Evolutionary conservation across 2,113 vertebrate genomes (phyloP).

Genomic region (Elanoides forficatus): DNA sequence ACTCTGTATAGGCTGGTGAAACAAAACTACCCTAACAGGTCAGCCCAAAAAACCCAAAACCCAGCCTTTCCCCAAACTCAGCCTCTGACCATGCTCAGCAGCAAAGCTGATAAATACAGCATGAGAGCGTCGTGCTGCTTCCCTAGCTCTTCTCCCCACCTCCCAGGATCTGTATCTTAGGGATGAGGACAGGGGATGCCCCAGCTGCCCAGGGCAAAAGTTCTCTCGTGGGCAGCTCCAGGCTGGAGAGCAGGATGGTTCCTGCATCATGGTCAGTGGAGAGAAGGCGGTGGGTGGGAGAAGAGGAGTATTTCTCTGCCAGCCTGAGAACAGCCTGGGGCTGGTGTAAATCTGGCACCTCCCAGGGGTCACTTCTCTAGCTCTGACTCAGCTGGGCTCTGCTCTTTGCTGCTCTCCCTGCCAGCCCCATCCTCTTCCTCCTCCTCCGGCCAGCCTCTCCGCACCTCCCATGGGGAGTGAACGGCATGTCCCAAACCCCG

Average conservation of each 20-base stretch:
- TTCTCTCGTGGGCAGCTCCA: background rate
- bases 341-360: background rate
- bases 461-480: fast-evolving
- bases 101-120: background rate
- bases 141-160: background rate
- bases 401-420: background rate
- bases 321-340: background rate
- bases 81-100: background rate
- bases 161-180: background rate
- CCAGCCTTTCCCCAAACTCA: background rate
- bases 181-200: background rate
- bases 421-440: background rate
- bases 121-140: background rate
- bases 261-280: fast-evolving
- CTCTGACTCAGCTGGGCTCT: background rate
- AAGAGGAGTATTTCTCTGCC: background rate
- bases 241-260: background rate
- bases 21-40: background rate
- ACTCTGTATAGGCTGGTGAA: background rate
- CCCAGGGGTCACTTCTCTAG: background rate
- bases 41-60: background rate
- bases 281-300: background rate
- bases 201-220: fast-evolving
- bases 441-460: background rate
- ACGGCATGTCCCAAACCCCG: background rate